Evolutionary conservation across 2,113 vertebrate species (phyloP), one percentile per base, ranked within the genome.

Genomic region (Gavialis gangeticus): DNA sequence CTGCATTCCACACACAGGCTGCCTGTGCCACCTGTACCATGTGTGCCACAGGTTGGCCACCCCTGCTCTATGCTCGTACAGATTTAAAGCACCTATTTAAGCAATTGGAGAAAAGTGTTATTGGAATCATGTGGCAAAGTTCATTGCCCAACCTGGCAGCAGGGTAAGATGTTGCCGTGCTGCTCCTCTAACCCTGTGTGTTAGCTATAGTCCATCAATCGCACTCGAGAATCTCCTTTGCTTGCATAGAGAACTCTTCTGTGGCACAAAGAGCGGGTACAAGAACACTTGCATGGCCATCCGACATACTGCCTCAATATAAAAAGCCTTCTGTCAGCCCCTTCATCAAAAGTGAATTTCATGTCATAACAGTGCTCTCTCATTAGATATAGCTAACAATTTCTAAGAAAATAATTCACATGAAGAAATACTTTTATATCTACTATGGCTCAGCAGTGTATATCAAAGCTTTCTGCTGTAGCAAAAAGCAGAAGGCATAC

Each of bases 101-200:
- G 69, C 34, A 73, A 46, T 46, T 46, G 46, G 46, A 46, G 46
- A 46, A 46, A 46, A 46, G 46, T 46, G 46, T 46, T 46, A 46
- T 46, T 9, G 7, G 7, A 73, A 73, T 5, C 69, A 73, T 73
- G 46, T 24, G 34, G 25, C 46, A 22, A 82, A 63, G 58, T 12
- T 57, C 64, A 57, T 8, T 37, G 21, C 22, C 28, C 3, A 12
- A 4, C 7, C 6, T 13, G n/a, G 13, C 57, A 56, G 73, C 14
- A 54, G 73, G 75, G 17, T 2, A 1, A 34, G 14, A 25, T 3
- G 79, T 15, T 59, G 34, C 55, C 71, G 6, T 10, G n/a, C 46
- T 34, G 75, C n/a, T 54, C 58, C 27, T 11, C 19, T 5, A 17
- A 17, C 5, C 3, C n/a, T 3, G 28, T 0, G 0, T 1, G 5